Evolutionary conservation across 2,888 invertebrate species (phyloP), one percentile per base, ranked within the genome.

Genomic region (Mechanitis mazaeus): DNA sequence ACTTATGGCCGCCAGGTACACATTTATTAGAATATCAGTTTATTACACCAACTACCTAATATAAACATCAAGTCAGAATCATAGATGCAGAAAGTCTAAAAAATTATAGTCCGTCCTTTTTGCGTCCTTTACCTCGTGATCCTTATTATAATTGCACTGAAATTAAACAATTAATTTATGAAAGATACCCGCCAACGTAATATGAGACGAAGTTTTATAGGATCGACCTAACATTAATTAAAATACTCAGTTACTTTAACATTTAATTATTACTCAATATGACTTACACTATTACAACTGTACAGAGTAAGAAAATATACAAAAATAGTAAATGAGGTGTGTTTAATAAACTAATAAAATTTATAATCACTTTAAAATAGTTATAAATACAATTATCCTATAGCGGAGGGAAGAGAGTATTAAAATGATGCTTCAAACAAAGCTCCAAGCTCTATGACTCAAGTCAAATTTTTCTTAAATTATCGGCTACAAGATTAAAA

Each of bases 1-100:
- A 76, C 71, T 75, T 64, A 72, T 73, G 74, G 74, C 74, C 65
- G 70, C 76, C 76, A 78, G 78, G 76, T 79, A 79, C 76, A 77
- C 72, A 72, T 72, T 75, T 73, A 75, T 75, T 74, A 75, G 70
- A 75, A 72, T 74, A 59, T 59, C 54, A 57, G 45, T 56, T 59
- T 54, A 72, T 72, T 70, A 72, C 57, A 58, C 68, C 71, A 69
- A 50, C 71, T 71, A 74, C 56, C 54, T 42, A 54, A 70, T 1
- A 50, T 31, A 50, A 9, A 50, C 50, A 50, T 50, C 50, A 31
- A 50, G 31, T 31, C 31, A 9, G n/a, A 47, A 50, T 50, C 50
- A 50, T 9, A 50, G 50, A 50, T 31, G 31, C 28, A 31, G 11
- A 50, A 50, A 11, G 20, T 20, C 28, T 20, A 50, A 50, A 28